These are phyloP conservation scores for Scomber japonicus DNA, from an alignment of 2,113 vertebrate genomes.

Conservation along the genomic window DNA sequence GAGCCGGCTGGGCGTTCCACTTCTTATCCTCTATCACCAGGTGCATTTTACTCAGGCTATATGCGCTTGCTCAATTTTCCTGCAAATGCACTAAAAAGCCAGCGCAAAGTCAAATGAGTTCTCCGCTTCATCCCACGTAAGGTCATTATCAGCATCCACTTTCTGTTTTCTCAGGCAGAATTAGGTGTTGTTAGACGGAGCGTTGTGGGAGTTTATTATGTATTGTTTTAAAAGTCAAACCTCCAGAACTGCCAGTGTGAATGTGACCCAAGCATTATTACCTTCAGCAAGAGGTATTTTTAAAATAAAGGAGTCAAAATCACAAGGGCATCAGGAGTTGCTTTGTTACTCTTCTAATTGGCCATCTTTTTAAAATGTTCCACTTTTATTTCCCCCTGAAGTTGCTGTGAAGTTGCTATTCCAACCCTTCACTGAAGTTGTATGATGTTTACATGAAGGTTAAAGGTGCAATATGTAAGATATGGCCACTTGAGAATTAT, in stretches of 20 bases:
- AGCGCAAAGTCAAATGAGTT: conserved; percentile 9
- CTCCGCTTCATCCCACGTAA: neutral
- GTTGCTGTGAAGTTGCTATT: neutral
- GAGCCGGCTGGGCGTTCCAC: conserved; percentile 52
- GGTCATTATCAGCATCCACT: conserved; percentile 25
- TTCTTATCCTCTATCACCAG: conserved; percentile 58
- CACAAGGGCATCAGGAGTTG: conserved; percentile 10
- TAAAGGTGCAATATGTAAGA: no score
- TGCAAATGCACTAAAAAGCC: conserved; percentile 9
- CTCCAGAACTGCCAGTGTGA: conserved; percentile 11
- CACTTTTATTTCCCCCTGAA: neutral
- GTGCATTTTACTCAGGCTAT: conserved; percentile 44
- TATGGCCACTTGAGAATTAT: no score
- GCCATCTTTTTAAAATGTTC: conserved; percentile 20
- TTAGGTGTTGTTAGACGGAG: conserved; percentile 1
- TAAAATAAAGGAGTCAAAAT: conserved; percentile 6
- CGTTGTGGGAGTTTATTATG: conserved; percentile 2
- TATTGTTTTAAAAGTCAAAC: neutral
- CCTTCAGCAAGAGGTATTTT: conserved; percentile 32
- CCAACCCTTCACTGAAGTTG: no score
- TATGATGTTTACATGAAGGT: no score
- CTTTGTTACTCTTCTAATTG: conserved; percentile 29
- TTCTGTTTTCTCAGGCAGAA: conserved; percentile 7
- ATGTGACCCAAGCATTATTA: conserved; percentile 39
- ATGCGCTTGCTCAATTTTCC: conserved; percentile 14